Percentiles rank a stretch among this genome's conserved stretches.
Conservation (phyloP, 2,888 invertebrate genomes). For the Andrena trimmerana region DNA sequence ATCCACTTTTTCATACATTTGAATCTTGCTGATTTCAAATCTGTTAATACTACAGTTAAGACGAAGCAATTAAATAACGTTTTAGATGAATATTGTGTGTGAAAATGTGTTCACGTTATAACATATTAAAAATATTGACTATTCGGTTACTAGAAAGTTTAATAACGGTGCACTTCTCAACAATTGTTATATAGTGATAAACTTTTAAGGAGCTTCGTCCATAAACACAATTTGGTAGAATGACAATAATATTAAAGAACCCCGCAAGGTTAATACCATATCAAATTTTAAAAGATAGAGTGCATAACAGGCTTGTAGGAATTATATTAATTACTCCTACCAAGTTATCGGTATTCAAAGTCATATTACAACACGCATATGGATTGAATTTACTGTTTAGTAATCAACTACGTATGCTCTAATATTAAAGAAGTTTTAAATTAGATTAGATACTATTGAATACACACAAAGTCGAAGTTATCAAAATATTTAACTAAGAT, state of each 20-base stretch:
- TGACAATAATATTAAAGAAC: constrained; percentile 56
- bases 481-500: constrained; percentile 11
- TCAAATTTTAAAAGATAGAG: constrained; percentile 40
- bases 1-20: not conserved
- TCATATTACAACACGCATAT: constrained; percentile 12
- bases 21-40: constrained; percentile 6
- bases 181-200: constrained; percentile 18
- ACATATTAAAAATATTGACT: constrained; percentile 9
- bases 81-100: constrained; percentile 13
- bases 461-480: constrained; percentile 25
- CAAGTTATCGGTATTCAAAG: constrained; percentile 9
- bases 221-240: constrained; percentile 54
- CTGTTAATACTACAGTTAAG: not conserved
- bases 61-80: constrained; percentile 5
- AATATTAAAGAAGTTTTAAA: constrained; percentile 13
- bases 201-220: constrained; percentile 44
- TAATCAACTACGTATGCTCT: constrained; percentile 23
- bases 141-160: constrained; percentile 33
- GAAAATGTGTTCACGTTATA: constrained; percentile 35
- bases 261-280: constrained; percentile 45
- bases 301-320: constrained; percentile 35
- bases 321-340: constrained; percentile 16
- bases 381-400: constrained; percentile 27
- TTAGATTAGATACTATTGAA: constrained; percentile 5
- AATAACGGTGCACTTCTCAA: constrained; percentile 37